A percentile compares a stretch with the other conserved stretches of the same genome.
These are phyloP conservation scores for Ammodytes dubius DNA, from an alignment of 2,113 vertebrate genomes.

Conservation along the genomic window DNA sequence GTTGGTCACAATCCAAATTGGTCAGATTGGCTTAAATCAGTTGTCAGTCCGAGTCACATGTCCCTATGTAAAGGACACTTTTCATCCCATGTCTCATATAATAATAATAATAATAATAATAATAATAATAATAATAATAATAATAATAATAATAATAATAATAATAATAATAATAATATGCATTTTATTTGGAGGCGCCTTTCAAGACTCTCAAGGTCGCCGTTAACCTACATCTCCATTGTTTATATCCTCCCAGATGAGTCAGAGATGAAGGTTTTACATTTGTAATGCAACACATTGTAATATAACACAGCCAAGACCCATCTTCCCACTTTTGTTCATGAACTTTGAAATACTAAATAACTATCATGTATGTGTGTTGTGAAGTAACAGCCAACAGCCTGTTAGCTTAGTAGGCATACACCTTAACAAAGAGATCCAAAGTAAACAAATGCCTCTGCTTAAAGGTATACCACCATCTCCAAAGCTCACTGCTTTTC, in stretches of 20 bases:
- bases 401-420: not conserved
- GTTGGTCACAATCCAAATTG: constrained; percentile 10
- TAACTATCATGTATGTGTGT: not conserved
- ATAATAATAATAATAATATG: too few relatives aligned
- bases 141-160: too few relatives aligned
- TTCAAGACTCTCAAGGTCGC: too few relatives aligned
- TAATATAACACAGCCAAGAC: not conserved
- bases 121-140: too few relatives aligned
- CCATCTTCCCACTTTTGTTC: not conserved
- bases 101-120: too few relatives aligned
- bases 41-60: constrained; percentile 10
- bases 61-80: not conserved
- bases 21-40: constrained; percentile 14
- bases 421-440: not conserved
- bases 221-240: not conserved
- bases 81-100: not conserved
- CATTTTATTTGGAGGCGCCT: too few relatives aligned
- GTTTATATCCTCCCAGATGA: not conserved
- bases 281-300: constrained; percentile 4
- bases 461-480: not conserved
- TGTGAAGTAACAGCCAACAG: not conserved
- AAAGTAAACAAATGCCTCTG: not conserved
- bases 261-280: not conserved
- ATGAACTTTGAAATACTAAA: constrained; percentile 1
- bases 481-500: not conserved